Percentiles rank a stretch among this genome's conserved stretches.
These are phyloP conservation scores for Dascyllus trimaculatus DNA, from an alignment of 2,113 vertebrate species.

Conservation along the genomic window DNA sequence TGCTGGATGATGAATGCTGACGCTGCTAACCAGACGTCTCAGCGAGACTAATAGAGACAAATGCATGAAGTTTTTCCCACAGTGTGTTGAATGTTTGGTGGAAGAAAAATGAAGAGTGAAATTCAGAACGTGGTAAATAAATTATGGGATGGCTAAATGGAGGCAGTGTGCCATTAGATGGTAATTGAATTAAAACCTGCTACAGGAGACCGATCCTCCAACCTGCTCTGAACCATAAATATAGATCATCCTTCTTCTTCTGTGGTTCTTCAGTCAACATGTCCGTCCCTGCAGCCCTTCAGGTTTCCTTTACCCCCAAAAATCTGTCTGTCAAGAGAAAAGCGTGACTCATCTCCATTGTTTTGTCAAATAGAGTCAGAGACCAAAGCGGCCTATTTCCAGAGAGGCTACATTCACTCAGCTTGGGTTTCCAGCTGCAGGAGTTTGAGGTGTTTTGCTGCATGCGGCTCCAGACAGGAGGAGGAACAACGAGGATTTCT, in stretches of 20 bases:
- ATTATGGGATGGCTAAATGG: conserved; percentile 64
- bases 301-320: neutral
- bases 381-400: conserved; percentile 29
- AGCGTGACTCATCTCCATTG: conserved; percentile 18
- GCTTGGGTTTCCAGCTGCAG: conserved; percentile 41
- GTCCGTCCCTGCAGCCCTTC: conserved; percentile 38
- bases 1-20: conserved; percentile 61
- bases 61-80: conserved; percentile 58
- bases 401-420: conserved; percentile 71
- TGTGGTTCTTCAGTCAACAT: conserved; percentile 55
- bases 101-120: conserved; percentile 57
- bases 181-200: conserved; percentile 65
- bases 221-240: conserved; percentile 13
- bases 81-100: conserved; percentile 52
- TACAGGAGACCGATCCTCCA: conserved; percentile 42
- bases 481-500: conserved; percentile 40
- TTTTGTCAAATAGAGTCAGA: conserved; percentile 26
- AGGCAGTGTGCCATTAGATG: conserved; percentile 49
- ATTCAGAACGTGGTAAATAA: conserved; percentile 66
- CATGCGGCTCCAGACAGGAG: conserved; percentile 46
- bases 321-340: conserved; percentile 12
- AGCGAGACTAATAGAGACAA: conserved; percentile 67
- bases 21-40: conserved; percentile 55
- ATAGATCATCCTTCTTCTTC: conserved; percentile 30
- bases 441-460: conserved; percentile 41